phyloP scores from a whole-genome alignment of 2,797 vertebrate genomes.

The Enteromius argenteus region DNA sequence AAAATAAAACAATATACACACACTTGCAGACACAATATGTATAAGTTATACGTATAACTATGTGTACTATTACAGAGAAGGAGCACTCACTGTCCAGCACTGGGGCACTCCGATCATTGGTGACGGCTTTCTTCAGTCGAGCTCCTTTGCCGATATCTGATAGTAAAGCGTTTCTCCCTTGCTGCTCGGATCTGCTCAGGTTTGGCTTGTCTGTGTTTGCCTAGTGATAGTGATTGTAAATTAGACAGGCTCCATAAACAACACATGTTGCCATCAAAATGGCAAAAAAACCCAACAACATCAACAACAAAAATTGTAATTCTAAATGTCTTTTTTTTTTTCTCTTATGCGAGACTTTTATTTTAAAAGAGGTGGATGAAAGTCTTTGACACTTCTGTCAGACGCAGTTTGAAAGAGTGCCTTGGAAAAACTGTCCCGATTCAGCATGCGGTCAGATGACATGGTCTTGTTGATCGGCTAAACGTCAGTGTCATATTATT shows the following conservation, averaged over 20 bases:
- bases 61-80: background rate
- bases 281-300: too few species aligned
- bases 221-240: slow-evolving; percentile 69
- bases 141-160: slow-evolving; percentile 90
- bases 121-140: slow-evolving; percentile 91
- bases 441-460: too few species aligned
- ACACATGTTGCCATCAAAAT: slow-evolving; percentile 13
- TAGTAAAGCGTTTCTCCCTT: slow-evolving; percentile 87
- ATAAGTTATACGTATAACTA: background rate
- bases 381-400: too few species aligned
- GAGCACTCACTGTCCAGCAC: slow-evolving; percentile 86
- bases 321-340: too few species aligned
- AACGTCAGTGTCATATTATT: too few species aligned
- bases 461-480: too few species aligned
- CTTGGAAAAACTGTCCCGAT: too few species aligned
- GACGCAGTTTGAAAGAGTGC: too few species aligned
- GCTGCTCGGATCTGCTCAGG: slow-evolving; percentile 82
- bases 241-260: background rate
- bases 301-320: too few species aligned
- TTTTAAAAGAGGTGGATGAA: too few species aligned
- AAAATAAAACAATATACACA: background rate
- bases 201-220: slow-evolving; percentile 90
- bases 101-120: slow-evolving; percentile 92
- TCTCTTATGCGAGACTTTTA: too few species aligned
- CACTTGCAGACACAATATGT: background rate